phyloP scores from a whole-genome alignment of 37 sponge, comb jelly and placozoan species.

The Agelas oroides region DNA sequence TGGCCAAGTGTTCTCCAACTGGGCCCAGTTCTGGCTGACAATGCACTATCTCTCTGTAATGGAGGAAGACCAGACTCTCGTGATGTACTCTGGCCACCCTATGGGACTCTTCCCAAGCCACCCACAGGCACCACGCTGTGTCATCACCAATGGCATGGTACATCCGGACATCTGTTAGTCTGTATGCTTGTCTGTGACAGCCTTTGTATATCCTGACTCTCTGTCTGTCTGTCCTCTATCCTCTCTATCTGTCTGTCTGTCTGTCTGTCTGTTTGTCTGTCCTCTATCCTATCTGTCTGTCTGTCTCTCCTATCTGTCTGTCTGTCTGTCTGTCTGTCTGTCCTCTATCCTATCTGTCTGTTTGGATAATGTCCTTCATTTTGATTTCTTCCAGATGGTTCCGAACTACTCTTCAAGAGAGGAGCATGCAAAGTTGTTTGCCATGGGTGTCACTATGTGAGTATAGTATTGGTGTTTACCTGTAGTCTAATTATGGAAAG shows the following conservation, averaged over 20 bases:
- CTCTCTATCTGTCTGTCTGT: not conserved
- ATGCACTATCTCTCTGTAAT: slow-evolving; percentile 93
- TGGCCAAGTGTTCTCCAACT: slow-evolving; percentile 99
- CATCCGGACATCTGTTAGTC: not conserved
- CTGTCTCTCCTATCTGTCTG: not conserved
- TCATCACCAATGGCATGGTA: slow-evolving; percentile 98
- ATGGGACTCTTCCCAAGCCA: slow-evolving; percentile 95
- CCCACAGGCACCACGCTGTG: slow-evolving; percentile 84
- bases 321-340: too few species aligned
- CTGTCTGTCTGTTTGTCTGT: not conserved
- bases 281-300: not conserved
- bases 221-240: not conserved
- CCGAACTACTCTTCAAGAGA: slow-evolving; percentile 94
- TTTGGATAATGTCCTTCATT: too few species aligned
- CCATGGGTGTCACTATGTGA: slow-evolving; percentile 93
- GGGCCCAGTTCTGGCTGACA: slow-evolving; percentile 98
- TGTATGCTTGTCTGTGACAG: not conserved
- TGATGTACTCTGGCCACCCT: slow-evolving; percentile 98
- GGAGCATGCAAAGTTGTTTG: slow-evolving; percentile 93
- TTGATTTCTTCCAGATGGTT: slow-evolving; percentile 79
- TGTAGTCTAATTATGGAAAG: too few species aligned
- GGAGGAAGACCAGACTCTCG: slow-evolving; percentile 95
- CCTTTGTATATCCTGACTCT: not conserved
- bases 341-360: too few species aligned
- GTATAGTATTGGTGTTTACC: too few species aligned